phyloP scores from a whole-genome alignment of 2,113 vertebrate genomes.

The Lanius collurio region DNA sequence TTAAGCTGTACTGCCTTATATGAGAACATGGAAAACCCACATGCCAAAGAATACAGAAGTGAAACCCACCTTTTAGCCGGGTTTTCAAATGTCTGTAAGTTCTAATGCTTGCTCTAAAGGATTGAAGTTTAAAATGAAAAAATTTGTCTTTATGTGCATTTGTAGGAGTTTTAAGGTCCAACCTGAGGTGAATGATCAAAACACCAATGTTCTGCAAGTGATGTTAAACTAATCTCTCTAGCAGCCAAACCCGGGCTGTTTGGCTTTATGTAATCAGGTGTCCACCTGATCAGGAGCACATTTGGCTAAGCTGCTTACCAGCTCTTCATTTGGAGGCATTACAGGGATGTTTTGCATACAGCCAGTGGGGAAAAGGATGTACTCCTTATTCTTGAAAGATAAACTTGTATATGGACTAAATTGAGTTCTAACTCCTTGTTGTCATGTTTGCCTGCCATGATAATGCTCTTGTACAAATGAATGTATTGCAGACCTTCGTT shows the following conservation, averaged over 20 bases:
- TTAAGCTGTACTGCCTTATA: not conserved
- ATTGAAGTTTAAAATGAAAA: not conserved
- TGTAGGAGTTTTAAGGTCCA: not conserved
- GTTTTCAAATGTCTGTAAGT: not conserved
- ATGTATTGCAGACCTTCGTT: not conserved
- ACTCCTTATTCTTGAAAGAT: not conserved
- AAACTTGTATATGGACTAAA: not conserved
- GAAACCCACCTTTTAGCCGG: not conserved
- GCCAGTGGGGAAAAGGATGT: not conserved
- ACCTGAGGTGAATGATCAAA: not conserved
- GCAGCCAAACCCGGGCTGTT: not conserved
- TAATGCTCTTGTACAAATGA: not conserved
- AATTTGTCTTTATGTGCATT: not conserved
- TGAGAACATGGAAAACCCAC: not conserved
- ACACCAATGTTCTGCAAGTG: not conserved
- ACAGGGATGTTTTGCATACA: not conserved
- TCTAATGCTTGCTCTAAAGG: not conserved
- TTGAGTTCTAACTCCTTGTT: not conserved
- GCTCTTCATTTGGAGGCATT: not conserved
- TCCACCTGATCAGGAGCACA: not conserved
- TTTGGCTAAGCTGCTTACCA: slow-evolving; percentile 9
- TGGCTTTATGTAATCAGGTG: not conserved
- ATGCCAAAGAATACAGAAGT: not conserved
- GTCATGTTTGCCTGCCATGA: rapidly evolving
- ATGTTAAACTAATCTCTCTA: not conserved